Conservation (phyloP, 37 sponge, comb jelly and placozoan species). For the Halichondria panicea region DNA sequence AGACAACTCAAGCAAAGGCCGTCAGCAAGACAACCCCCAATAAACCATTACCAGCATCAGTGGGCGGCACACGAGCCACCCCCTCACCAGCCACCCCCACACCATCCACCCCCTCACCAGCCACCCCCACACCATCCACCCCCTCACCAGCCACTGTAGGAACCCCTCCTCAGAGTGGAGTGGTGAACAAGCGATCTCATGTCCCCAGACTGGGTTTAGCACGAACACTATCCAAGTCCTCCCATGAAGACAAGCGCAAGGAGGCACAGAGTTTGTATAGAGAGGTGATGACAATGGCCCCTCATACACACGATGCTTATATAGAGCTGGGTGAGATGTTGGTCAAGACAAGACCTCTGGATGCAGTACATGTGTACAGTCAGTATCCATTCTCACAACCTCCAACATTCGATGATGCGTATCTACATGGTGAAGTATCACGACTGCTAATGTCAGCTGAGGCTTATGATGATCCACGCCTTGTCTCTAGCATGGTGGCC, state of each 20-base stretch:
- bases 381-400: constrained; percentile 88
- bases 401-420: constrained; percentile 95
- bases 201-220: constrained; percentile 89
- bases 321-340: constrained; percentile 94
- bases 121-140: background rate
- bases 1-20: constrained; percentile 4
- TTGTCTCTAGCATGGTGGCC: constrained; percentile 70
- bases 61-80: constrained; percentile 1
- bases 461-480: constrained; percentile 73
- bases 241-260: constrained; percentile 18
- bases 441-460: constrained; percentile 83
- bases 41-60: constrained; percentile 21
- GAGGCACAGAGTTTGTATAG: constrained; percentile 68
- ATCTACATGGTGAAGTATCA: constrained; percentile 91
- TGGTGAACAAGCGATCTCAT: constrained; percentile 60
- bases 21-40: background rate
- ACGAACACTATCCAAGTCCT: constrained; percentile 59
- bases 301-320: constrained; percentile 92
- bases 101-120: background rate
- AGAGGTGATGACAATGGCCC: constrained; percentile 81
- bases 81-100: background rate
- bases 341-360: constrained; percentile 61
- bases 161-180: background rate
- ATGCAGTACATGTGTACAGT: constrained; percentile 86
- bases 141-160: background rate